Conservation (phyloP, 2,797 vertebrate species). For the Tangara arthus region DNA sequence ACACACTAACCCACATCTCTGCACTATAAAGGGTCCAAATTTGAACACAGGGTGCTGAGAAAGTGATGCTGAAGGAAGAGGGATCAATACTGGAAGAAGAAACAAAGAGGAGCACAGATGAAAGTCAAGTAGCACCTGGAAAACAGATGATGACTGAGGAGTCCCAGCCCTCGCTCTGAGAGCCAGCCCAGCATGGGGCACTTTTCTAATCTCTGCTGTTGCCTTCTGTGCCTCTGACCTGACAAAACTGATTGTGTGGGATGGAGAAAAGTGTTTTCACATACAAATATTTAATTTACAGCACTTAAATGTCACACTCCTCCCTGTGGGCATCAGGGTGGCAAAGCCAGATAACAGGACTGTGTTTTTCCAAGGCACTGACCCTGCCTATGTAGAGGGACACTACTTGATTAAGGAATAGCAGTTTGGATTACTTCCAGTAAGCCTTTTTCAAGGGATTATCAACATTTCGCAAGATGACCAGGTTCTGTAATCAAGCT, state of each 20-base stretch:
- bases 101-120: not conserved
- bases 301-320: not conserved
- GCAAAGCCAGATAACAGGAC: not conserved
- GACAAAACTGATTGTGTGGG: not conserved
- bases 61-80: not conserved
- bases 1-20: not conserved
- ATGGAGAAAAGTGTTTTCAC: not conserved
- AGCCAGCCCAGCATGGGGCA: not conserved
- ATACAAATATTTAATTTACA: not conserved
- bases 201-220: not conserved
- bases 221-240: not conserved
- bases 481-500: slow-evolving; percentile 18
- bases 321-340: not conserved
- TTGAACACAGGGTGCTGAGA: not conserved
- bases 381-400: not conserved
- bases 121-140: not conserved
- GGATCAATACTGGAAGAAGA: not conserved
- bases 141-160: fast-evolving
- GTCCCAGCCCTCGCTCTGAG: fast-evolving
- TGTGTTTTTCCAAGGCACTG: not conserved
- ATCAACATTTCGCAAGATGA: slow-evolving; percentile 51
- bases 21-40: not conserved
- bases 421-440: slow-evolving; percentile 49
- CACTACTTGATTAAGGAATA: slow-evolving; percentile 13
- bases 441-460: slow-evolving; percentile 59